Conservation (phyloP, 2,888 invertebrate genomes). For the Hirtodrosophila alboralis region DNA sequence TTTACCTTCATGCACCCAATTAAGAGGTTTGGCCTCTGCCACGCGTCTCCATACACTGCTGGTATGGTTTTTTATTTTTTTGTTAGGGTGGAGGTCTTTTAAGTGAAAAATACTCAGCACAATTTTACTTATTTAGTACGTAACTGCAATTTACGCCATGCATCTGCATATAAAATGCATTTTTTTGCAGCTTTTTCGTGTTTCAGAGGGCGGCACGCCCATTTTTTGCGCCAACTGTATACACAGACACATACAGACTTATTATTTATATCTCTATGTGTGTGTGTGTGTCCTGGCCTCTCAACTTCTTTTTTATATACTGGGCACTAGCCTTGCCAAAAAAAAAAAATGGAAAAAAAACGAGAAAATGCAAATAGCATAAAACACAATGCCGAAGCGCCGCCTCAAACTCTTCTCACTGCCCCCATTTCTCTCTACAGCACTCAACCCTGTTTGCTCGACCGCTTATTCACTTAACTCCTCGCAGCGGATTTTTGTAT, state of each 20-base stretch:
- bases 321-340: slow-evolving; percentile 74
- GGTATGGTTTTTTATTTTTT: slow-evolving; percentile 12
- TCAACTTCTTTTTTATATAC: slow-evolving; percentile 68
- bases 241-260: slow-evolving; percentile 40
- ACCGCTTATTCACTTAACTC: slow-evolving; percentile 74
- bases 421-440: slow-evolving; percentile 3
- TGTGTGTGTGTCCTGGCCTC: slow-evolving; percentile 50
- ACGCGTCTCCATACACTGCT: slow-evolving; percentile 12
- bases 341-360: slow-evolving; percentile 35
- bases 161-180: slow-evolving; percentile 77
- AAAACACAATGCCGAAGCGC: slow-evolving; percentile 70
- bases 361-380: slow-evolving; percentile 70
- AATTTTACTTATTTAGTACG: slow-evolving; percentile 80
- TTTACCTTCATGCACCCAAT: slow-evolving; percentile 80
- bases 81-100: slow-evolving; percentile 43
- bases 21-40: slow-evolving; percentile 64
- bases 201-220: slow-evolving; percentile 59
- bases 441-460: slow-evolving; percentile 13
- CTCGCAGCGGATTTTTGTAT: slow-evolving; percentile 67
- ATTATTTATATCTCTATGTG: slow-evolving; percentile 66
- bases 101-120: slow-evolving; percentile 79
- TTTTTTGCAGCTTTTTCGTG: slow-evolving; percentile 40
- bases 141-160: slow-evolving; percentile 75
- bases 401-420: slow-evolving; percentile 57
- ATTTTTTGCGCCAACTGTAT: slow-evolving; percentile 58